These are phyloP conservation scores for Aphaenogaster ashmeadi DNA, from an alignment of 1,140 invertebrate species.

Conservation along the genomic window DNA sequence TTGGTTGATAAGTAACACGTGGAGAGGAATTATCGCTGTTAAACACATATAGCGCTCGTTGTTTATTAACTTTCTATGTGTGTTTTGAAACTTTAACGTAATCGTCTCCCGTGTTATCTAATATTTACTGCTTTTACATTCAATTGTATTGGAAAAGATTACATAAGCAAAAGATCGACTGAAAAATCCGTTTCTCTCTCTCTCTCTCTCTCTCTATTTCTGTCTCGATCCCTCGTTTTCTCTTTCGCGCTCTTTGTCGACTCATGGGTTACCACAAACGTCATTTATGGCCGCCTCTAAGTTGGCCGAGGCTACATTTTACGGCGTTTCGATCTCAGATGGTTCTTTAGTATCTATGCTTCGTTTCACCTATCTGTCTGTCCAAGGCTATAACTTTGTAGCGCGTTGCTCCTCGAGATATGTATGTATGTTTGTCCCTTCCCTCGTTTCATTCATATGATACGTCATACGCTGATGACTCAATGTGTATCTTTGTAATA, in stretches of 20 bases:
- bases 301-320: constrained; percentile 86
- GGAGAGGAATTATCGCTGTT: constrained; percentile 14
- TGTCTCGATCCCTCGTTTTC: constrained; percentile 34
- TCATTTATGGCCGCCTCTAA: constrained; percentile 84
- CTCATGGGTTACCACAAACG: constrained; percentile 69
- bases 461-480: background rate
- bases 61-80: constrained; percentile 40
- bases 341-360: constrained; percentile 82
- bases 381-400: constrained; percentile 81
- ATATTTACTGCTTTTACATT: constrained; percentile 53
- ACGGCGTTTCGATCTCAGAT: constrained; percentile 84
- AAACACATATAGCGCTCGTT: background rate
- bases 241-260: constrained; percentile 39
- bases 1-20: background rate
- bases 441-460: constrained; percentile 23
- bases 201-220: background rate
- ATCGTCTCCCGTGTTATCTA: background rate
- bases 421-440: constrained; percentile 34
- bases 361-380: constrained; percentile 81
- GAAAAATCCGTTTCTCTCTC: constrained; percentile 54
- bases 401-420: constrained; percentile 65
- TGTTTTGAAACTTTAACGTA: constrained; percentile 37
- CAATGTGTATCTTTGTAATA: background rate
- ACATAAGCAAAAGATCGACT: constrained; percentile 67
- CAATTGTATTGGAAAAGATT: constrained; percentile 71